Percentiles rank a stretch among this genome's conserved stretches.
phyloP scores from a whole-genome alignment of 2,797 vertebrate genomes.

The Erethizon dorsatum region DNA sequence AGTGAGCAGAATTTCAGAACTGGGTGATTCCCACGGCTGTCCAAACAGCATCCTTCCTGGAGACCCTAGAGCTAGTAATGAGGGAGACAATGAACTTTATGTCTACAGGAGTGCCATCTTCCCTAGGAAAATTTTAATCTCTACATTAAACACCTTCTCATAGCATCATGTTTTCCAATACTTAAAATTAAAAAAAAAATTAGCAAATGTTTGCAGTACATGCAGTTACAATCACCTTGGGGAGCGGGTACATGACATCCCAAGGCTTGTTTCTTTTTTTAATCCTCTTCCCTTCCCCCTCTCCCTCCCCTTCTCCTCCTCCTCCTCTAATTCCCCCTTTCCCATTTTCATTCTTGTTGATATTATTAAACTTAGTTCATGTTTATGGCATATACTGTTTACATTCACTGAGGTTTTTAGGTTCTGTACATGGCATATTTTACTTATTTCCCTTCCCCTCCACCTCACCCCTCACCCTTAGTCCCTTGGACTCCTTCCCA shows the following conservation, averaged over 20 bases:
- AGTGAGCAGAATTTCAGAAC: slow-evolving; percentile 57
- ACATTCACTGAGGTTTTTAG: not conserved
- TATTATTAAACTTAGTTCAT: not conserved
- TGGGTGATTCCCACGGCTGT: slow-evolving; percentile 64
- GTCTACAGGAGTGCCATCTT: not conserved
- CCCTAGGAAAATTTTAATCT: not conserved
- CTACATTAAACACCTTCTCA: not conserved
- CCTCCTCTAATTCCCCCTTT: not conserved
- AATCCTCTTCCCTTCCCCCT: not conserved
- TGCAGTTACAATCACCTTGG: not conserved
- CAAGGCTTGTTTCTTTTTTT: not conserved
- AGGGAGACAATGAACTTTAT: slow-evolving; percentile 64
- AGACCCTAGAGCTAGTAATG: slow-evolving; percentile 72
- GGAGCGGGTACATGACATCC: not conserved
- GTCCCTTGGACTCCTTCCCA: not conserved
- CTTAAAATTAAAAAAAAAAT: not conserved
- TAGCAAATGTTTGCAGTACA: not conserved
- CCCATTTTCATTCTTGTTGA: not conserved
- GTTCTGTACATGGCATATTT: not conserved
- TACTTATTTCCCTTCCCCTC: not conserved
- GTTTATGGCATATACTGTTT: not conserved
- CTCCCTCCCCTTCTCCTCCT: too few relatives aligned
- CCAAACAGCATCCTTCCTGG: slow-evolving; percentile 68
- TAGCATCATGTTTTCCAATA: not conserved
- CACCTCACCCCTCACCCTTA: not conserved